These are phyloP conservation scores for Dermolepida albohirtum DNA, from an alignment of 2,888 invertebrate species.

Conservation along the genomic window DNA sequence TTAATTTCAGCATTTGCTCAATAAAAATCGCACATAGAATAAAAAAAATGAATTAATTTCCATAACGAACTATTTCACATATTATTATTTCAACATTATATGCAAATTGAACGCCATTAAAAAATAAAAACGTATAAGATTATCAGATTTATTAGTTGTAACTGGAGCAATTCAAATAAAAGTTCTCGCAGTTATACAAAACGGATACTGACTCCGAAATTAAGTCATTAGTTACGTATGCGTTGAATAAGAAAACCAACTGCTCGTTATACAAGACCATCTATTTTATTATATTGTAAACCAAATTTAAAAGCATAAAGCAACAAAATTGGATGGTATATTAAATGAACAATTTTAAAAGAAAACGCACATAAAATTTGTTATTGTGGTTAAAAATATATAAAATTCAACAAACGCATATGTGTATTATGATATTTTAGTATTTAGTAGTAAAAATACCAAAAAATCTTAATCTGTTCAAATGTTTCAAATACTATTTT, in stretches of 20 bases:
- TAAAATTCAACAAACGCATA: too few species aligned
- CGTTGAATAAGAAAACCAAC: not conserved
- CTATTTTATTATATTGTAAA: too few species aligned
- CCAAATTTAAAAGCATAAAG: too few species aligned
- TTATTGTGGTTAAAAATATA: too few species aligned
- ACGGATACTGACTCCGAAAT: slow-evolving; percentile 3
- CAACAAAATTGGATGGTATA: too few species aligned
- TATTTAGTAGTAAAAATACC: too few species aligned
- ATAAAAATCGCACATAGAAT: slow-evolving; percentile 27
- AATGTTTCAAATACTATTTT: too few species aligned
- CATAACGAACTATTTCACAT: slow-evolving; percentile 27
- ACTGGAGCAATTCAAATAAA: slow-evolving; percentile 28
- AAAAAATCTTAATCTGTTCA: too few species aligned
- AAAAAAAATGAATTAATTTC: slow-evolving; percentile 32
- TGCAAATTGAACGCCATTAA: slow-evolving; percentile 33
- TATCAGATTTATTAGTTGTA: slow-evolving; percentile 32
- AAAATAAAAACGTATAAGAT: slow-evolving; percentile 25
- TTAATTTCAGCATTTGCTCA: slow-evolving; percentile 25
- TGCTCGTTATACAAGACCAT: too few species aligned
- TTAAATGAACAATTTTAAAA: too few species aligned
- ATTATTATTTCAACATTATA: slow-evolving; percentile 36
- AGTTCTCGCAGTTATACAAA: slow-evolving; percentile 32
- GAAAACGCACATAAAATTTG: too few species aligned
- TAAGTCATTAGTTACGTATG: slow-evolving; percentile 6
- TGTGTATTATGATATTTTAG: too few species aligned